Evolutionary conservation across 2,888 invertebrate genomes (phyloP), one percentile per base, ranked within the genome.

Genomic region (Heliconius ethilla): DNA sequence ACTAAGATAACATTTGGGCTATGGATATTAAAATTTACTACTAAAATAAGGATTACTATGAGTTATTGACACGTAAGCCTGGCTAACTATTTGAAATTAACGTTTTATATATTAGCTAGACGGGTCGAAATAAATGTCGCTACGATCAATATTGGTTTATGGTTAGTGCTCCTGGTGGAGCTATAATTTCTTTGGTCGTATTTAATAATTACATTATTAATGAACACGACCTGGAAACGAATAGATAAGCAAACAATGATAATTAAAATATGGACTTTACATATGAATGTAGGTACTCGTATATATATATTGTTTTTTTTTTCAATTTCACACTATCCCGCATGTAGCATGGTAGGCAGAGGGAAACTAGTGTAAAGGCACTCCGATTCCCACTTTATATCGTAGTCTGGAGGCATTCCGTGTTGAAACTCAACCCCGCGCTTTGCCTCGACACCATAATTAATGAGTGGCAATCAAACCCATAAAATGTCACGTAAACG

Each of bases 1-100:
- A 87, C 86, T 86, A 86, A 86, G 86, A 83, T 84, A 85, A 85
- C 83, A 82, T 80, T 45, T 83, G 82, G 81, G 82, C 83, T 80
- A 82, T 83, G 76, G 78, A 77, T 77, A 82, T 82, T 81, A 80
- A 78, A 82, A 84, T 82, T 75, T 78, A 78, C 73, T 75, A 77
- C 76, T 55, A 78, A 81, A 82, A 74, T 81, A 76, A 45, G 76
- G 76, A 79, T 80, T 77, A 80, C 63, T 70, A 77, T 82, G 78
- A 82, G 77, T 79, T 81, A 82, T 77, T 78, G 79, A 75, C 78
- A 69, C 72, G 62, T 73, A 67, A 73, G 75, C 79, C 75, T 15
- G 75, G 77, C 75, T 72, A 76, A 79, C 62, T 73, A 77, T 63
- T 70, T 69, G 73, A 29, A 67, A 77, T 77, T 73, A 81, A 77